Base-by-base conservation (phyloP, 2,113 vertebrate species). In the Ochotona curzoniae region DNA sequence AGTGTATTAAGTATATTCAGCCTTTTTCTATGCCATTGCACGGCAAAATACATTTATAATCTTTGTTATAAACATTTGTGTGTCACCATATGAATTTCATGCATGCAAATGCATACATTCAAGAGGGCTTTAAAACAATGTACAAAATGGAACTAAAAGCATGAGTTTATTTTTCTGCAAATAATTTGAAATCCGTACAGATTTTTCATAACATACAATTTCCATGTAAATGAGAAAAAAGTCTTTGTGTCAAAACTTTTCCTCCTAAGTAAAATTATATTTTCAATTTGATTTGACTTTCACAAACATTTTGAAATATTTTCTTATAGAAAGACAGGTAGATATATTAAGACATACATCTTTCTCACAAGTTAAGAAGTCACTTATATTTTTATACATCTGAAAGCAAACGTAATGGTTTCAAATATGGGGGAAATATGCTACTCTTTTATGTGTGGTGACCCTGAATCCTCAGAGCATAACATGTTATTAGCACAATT, bases 291-390 rank as follows among this genome's bases (percentile, higher is more conserved):
- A 57, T 57, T 57, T 44, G 38, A 44, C 38, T 57, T 57, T 18
- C 54, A 57, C 54, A 57, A 57, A 57, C 54, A 17, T 57, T 57
- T 57, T 14, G 54, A 57, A 57, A 57, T 57, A 57, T 18, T 6
- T 57, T 18, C 18, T 14, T 32, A 5, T 54, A 69, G 26, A 49
- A 32, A n/a, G 0, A 57, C 9, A n/a, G 11, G 86, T 23, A 92
- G 11, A 74, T 23, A 7, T 20, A 47, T 73, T 35, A 20, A 51
- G 32, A 78, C 26, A 51, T 13, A 83, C 35, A 15, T 61, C n/a
- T 73, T 92, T 51, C 70, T 91, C 49, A 80, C 2, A 90, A 85
- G 25, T 4, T 51, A 2, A 66, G 73, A 90, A 63, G 20, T 70
- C 20, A 86, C 83, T 86, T 20, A 28, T 26, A n/a, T 76, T 76